phyloP scores from a whole-genome alignment of 1,140 invertebrate species.

The Eueides isabella region DNA sequence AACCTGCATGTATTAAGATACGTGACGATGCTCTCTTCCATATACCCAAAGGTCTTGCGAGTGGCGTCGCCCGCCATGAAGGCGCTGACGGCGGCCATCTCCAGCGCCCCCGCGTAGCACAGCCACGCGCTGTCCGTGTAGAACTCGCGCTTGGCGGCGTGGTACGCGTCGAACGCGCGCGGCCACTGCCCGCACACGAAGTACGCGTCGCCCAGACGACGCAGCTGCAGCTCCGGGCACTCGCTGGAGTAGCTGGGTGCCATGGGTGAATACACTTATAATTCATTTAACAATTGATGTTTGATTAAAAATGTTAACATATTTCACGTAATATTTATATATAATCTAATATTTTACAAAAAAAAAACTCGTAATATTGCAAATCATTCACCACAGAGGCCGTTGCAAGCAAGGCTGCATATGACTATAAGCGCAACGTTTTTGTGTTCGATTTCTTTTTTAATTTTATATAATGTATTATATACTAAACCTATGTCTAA shows the following conservation, averaged over 20 bases:
- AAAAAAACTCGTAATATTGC: too few species aligned
- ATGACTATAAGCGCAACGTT: too few species aligned
- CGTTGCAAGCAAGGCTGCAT: too few species aligned
- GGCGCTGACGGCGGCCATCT: conserved; percentile 96
- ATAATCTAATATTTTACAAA: too few species aligned
- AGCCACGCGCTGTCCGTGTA: conserved; percentile 98
- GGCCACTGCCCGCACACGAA: conserved; percentile 98
- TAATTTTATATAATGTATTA: too few species aligned
- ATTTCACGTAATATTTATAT: too few species aligned
- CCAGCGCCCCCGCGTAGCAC: conserved; percentile 96
- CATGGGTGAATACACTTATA: too few species aligned
- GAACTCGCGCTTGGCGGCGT: conserved; percentile 97
- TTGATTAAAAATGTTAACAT: too few species aligned
- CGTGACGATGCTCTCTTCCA: conserved; percentile 95
- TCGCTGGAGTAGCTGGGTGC: conserved; percentile 91
- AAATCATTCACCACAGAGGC: too few species aligned
- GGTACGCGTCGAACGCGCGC: conserved; percentile 95
- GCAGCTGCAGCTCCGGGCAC: conserved; percentile 95
- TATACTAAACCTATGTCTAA: too few species aligned
- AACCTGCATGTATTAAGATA: conserved; percentile 95
- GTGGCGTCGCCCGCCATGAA: conserved; percentile 93
- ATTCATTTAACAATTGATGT: too few species aligned
- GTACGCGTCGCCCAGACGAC: conserved; percentile 96
- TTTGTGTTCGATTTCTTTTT: too few species aligned
- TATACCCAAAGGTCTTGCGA: conserved; percentile 92